Percentiles rank a stretch among this genome's conserved stretches.
Conservation (phyloP, 2,113 vertebrate species). For the Prochilodus magdalenae region DNA sequence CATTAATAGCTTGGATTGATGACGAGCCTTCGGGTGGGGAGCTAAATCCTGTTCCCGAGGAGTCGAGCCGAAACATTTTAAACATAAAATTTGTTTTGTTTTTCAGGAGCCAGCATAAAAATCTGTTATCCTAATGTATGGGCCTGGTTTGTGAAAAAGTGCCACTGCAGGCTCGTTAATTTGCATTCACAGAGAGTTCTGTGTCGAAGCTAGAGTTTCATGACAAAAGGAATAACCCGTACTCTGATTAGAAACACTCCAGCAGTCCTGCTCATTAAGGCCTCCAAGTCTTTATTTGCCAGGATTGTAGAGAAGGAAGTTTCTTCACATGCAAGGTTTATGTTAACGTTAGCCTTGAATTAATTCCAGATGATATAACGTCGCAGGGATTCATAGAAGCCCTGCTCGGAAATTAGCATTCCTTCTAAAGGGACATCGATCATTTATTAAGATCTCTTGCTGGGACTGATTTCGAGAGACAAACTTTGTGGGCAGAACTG, state of each 20-base stretch:
- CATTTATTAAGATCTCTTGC: neutral
- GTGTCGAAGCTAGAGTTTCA: conserved; percentile 35
- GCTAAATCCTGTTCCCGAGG: neutral
- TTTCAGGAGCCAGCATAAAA: too few relatives aligned
- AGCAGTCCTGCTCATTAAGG: conserved; percentile 20
- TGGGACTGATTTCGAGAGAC: too few relatives aligned
- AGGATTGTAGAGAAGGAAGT: conserved; percentile 27
- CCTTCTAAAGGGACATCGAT: neutral
- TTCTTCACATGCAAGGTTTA: neutral
- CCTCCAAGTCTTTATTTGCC: conserved; percentile 43
- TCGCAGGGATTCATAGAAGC: neutral
- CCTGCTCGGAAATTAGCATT: neutral
- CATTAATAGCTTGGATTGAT: conserved; percentile 47
- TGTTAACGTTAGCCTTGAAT: conserved; percentile 1
- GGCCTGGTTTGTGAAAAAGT: neutral
- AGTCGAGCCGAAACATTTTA: neutral
- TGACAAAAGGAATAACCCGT: conserved; percentile 38
- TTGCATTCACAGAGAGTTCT: conserved; percentile 19
- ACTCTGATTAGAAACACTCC: conserved; percentile 41
- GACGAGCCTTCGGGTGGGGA: neutral
- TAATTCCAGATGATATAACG: neutral
- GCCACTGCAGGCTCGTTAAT: conserved; percentile 18
- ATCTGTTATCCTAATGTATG: neutral
- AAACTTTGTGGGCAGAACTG: too few relatives aligned
- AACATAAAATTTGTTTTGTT: neutral